These are phyloP conservation scores for Gobionotothen gibberifrons DNA, from an alignment of 2,797 vertebrate genomes.

Conservation along the genomic window DNA sequence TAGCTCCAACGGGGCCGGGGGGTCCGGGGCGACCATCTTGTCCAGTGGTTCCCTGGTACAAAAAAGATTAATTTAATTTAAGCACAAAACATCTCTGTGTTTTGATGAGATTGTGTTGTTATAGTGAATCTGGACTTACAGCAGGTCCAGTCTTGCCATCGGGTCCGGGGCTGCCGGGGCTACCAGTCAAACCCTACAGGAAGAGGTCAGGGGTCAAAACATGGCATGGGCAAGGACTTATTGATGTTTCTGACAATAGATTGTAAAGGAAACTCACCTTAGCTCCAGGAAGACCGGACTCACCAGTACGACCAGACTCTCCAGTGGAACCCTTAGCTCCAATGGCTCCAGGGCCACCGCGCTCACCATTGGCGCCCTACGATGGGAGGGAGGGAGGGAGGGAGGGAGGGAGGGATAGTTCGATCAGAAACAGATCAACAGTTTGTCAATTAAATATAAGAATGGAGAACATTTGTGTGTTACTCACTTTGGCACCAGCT, in stretches of 20 bases:
- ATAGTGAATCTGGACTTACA: slow-evolving; percentile 83
- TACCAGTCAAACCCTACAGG: slow-evolving; percentile 94
- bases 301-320: slow-evolving; percentile 92
- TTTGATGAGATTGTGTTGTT: neutral
- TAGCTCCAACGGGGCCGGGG: slow-evolving; percentile 89
- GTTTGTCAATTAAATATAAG: neutral
- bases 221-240: neutral
- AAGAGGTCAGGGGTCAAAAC: slow-evolving; percentile 43
- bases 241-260: neutral
- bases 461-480: neutral
- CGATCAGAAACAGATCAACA: neutral
- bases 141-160: slow-evolving; percentile 93
- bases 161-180: slow-evolving; percentile 94
- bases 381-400: neutral
- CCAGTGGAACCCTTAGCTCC: slow-evolving; percentile 93
- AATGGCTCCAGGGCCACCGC: slow-evolving; percentile 87
- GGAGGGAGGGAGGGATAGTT: neutral
- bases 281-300: slow-evolving; percentile 86
- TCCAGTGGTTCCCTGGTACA: slow-evolving; percentile 89
- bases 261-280: slow-evolving; percentile 85
- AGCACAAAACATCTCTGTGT: neutral
- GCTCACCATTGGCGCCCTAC: slow-evolving; percentile 93
- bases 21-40: slow-evolving; percentile 94
- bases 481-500: slow-evolving; percentile 90
- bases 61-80: slow-evolving; percentile 16